phyloP scores from a whole-genome alignment of 1,140 invertebrate genomes.

The Proctacanthus coquilletti region DNA sequence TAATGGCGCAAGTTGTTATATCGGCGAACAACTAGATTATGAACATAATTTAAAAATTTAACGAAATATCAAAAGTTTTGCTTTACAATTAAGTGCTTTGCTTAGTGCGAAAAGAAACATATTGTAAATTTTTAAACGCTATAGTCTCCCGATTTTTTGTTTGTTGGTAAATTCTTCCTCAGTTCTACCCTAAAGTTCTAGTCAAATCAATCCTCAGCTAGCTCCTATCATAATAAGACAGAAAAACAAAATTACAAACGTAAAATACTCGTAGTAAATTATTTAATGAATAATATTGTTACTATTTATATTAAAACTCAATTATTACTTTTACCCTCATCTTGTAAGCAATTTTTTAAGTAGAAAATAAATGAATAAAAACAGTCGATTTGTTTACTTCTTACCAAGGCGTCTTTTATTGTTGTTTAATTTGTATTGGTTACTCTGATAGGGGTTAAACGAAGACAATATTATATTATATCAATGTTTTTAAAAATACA shows the following conservation, averaged over 20 bases:
- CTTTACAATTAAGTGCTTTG: not conserved
- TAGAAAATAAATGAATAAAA: not conserved
- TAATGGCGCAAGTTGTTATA: not conserved
- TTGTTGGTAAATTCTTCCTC: not conserved
- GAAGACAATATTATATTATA: no score
- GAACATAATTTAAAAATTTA: not conserved
- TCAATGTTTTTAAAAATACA: no score
- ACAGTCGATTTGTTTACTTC: no score
- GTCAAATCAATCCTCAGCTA: no score
- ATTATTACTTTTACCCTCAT: constrained; percentile 1
- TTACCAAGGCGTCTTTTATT: no score
- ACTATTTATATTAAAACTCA: not conserved
- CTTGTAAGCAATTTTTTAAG: constrained; percentile 2
- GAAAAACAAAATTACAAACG: not conserved
- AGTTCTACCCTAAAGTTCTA: not conserved
- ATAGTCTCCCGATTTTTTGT: constrained; percentile 1
- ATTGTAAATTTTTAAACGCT: no score
- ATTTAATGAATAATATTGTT: not conserved
- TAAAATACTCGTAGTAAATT: not conserved
- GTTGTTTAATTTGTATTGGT: no score
- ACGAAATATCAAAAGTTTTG: not conserved
- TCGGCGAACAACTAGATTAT: no score
- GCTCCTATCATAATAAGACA: not conserved
- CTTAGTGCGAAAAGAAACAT: not conserved
- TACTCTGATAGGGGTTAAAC: no score